phyloP scores from a whole-genome alignment of 2,113 vertebrate species.

The Semicossyphus pulcher region DNA sequence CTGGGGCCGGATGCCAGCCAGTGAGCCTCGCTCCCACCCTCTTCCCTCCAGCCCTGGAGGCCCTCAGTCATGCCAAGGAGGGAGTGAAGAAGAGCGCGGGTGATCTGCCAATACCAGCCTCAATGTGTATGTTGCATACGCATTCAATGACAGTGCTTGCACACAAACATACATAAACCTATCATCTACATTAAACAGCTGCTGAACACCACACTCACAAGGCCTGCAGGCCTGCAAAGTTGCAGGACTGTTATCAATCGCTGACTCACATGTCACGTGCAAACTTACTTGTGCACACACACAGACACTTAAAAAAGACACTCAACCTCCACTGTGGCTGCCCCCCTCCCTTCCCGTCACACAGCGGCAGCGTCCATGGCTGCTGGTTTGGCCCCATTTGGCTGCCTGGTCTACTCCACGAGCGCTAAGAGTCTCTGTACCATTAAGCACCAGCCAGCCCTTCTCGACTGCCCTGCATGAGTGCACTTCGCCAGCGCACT shows the following conservation, averaged over 20 bases:
- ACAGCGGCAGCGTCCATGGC: constrained; percentile 9
- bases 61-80: constrained; percentile 48
- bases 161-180: constrained; percentile 22
- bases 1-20: constrained; percentile 64
- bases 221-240: constrained; percentile 31
- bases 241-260: constrained; percentile 27
- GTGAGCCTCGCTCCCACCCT: constrained; percentile 25
- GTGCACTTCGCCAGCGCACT: constrained; percentile 65
- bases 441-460: constrained; percentile 58
- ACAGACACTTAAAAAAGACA: not conserved
- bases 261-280: constrained; percentile 27
- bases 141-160: constrained; percentile 11
- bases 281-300: not conserved
- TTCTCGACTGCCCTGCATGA: constrained; percentile 57
- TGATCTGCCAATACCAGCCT: constrained; percentile 27
- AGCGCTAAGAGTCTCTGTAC: constrained; percentile 56
- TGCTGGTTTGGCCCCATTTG: constrained; percentile 52
- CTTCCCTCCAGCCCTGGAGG: constrained; percentile 44
- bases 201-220: constrained; percentile 13
- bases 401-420: constrained; percentile 46
- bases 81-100: constrained; percentile 35
- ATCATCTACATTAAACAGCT: constrained; percentile 29
- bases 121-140: constrained; percentile 13
- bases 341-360: not conserved
- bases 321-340: constrained; percentile 13